These are phyloP conservation scores for Porites australiensis DNA, from an alignment of 64 coral and sea anemone genomes.

Conservation along the genomic window DNA sequence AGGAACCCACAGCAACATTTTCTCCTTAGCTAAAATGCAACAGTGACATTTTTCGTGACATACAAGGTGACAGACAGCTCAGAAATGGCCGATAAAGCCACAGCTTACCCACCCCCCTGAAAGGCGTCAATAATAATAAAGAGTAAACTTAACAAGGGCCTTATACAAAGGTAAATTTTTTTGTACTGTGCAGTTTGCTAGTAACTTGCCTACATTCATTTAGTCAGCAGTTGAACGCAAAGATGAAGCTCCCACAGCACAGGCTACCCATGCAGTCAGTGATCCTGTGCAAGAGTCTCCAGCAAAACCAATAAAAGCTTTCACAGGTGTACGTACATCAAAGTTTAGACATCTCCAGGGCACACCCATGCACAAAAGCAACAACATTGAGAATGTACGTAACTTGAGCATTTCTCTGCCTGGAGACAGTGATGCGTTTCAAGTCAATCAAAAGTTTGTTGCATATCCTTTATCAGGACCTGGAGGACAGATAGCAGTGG, in stretches of 20 bases:
- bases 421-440: constrained; percentile 93
- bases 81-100: too few relatives aligned
- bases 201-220: too few relatives aligned
- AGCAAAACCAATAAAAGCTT: constrained; percentile 52
- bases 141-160: too few relatives aligned
- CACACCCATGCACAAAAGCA: constrained; percentile 85
- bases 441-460: constrained; percentile 85
- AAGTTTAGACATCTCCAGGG: constrained; percentile 93
- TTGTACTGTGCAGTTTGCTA: too few relatives aligned
- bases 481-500: constrained; percentile 90
- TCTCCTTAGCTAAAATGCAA: too few relatives aligned
- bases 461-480: constrained; percentile 83
- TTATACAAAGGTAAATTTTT: too few relatives aligned
- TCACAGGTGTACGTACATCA: constrained; percentile 76
- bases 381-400: constrained; percentile 95
- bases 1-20: too few relatives aligned
- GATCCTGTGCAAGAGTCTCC: constrained; percentile 16
- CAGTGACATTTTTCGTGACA: too few relatives aligned
- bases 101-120: too few relatives aligned
- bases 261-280: background rate
- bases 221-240: background rate
- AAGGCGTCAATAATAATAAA: too few relatives aligned
- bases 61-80: too few relatives aligned
- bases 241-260: background rate
- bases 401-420: constrained; percentile 92